Percentiles rank a stretch among this genome's conserved stretches.
phyloP scores from a whole-genome alignment of 1,140 invertebrate species.

The Brachionus koreanus region DNA sequence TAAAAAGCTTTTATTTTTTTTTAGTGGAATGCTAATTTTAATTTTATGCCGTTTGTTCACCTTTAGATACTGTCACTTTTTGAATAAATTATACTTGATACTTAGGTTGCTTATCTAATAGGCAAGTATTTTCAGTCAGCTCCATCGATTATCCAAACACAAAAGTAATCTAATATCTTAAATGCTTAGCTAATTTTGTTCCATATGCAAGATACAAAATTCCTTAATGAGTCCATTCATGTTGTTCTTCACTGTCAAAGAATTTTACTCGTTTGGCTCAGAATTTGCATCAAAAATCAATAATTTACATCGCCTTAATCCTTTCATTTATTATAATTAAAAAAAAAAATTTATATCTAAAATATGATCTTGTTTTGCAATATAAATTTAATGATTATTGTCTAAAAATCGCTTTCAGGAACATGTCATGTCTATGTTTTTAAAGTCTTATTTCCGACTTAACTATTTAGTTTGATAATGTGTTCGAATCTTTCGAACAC shows the following conservation, averaged over 20 bases:
- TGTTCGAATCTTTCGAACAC: background rate
- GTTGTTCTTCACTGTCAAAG: background rate
- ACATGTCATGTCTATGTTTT: background rate
- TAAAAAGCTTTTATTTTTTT: background rate
- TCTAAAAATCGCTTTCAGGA: constrained; percentile 6
- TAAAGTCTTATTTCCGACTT: background rate
- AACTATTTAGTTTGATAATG: background rate
- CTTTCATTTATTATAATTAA: constrained; percentile 6
- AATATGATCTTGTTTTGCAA: background rate
- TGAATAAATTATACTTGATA: background rate
- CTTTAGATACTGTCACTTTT: background rate
- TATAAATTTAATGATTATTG: background rate
- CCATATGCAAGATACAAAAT: background rate
- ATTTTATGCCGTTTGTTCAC: background rate
- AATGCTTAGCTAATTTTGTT: too few species aligned
- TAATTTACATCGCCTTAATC: constrained; percentile 2
- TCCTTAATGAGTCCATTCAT: background rate
- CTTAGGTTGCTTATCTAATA: background rate
- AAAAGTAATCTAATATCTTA: background rate
- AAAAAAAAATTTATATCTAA: background rate
- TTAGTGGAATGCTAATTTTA: background rate
- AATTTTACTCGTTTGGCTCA: background rate
- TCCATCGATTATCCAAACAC: background rate
- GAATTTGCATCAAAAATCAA: constrained; percentile 3
- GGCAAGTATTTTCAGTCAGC: background rate